Evolutionary conservation across 2,797 vertebrate genomes (phyloP).

Genomic region (Pangasius krempfi): DNA sequence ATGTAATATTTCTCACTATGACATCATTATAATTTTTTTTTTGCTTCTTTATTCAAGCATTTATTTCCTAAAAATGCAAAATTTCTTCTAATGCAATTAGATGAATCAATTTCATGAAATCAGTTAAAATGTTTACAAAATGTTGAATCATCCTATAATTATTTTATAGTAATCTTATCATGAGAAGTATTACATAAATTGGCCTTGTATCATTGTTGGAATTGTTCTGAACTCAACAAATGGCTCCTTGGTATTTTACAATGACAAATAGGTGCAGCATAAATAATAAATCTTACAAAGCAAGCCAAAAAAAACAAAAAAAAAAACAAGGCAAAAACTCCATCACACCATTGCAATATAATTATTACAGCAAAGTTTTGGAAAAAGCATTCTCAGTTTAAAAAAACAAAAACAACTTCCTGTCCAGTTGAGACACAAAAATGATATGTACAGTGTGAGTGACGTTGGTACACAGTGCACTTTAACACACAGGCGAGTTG

Average conservation of each 20-base stretch:
- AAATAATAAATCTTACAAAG: slow-evolving; percentile 62
- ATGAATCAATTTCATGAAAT: neutral
- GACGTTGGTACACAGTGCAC: slow-evolving; percentile 32
- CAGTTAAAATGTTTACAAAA: neutral
- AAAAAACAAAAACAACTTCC: neutral
- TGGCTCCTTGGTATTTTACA: neutral
- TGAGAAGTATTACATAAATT: neutral
- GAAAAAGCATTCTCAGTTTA: slow-evolving; percentile 46
- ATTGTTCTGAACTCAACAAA: neutral
- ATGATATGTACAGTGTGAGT: slow-evolving; percentile 21
- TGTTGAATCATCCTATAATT: neutral
- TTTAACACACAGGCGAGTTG: slow-evolving; percentile 30
- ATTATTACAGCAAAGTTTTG: slow-evolving; percentile 10
- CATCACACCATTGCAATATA: neutral
- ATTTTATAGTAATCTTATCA: neutral
- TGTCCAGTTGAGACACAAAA: slow-evolving; percentile 52
- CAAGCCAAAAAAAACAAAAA: slow-evolving; percentile 60
- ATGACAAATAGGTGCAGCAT: neutral
- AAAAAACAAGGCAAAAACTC: slow-evolving; percentile 49
- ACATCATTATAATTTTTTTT: neutral
- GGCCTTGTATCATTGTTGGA: neutral
- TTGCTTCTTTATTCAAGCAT: neutral
- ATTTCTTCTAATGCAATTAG: neutral
- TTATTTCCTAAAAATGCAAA: neutral
- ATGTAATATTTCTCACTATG: neutral